Base-by-base conservation (phyloP, 2,888 invertebrate species). In the Philereme transversata region DNA sequence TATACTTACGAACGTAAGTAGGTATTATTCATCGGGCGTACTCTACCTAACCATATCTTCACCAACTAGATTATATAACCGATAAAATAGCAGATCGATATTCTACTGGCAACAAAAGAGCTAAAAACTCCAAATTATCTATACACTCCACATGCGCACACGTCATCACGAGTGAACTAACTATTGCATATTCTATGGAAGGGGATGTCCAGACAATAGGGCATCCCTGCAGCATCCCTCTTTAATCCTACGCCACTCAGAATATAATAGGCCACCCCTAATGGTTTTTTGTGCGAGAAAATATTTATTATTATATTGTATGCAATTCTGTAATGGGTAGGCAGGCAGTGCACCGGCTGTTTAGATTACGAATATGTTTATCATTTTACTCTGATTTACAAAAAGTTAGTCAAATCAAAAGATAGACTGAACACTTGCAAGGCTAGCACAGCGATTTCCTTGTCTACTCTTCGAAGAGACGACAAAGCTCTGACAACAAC, bases 141-240 rank as follows among this genome's bases (percentile, higher is more conserved):
- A 22, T 43, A 44, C 40, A 40, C 35, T 55, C n/a, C 43, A 51
- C 49, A 38, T 36, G 51, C 41, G 51, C 45, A 51, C 55, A 35
- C 49, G 48, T 43, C 43, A 44, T 45, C 36, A 34, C 10, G 40
- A 52, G 45, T 35, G n/a, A 50, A 41, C 41, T 22, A 54, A 47
- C 57, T 54, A 54, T 36, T 5, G 33, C 36, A 3, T 51, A 54
- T 40, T 22, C 50, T 52, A 5, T 54, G 49, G 55, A 43, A 49
- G 62, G 67, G 68, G 67, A 64, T 60, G 57, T 38, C 53, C 45
- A 48, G 51, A 79, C 78, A 78, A 79, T 72, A 57, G 69, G 36
- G 53, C 74, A 69, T 70, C 73, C 70, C 73, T 67, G 65, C 71
- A 57, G 65, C 74, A 74, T 72, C 71, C 62, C 68, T 65, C 65